Conservation (phyloP, 2,888 invertebrate species). For the Neuroscelio doddi region DNA sequence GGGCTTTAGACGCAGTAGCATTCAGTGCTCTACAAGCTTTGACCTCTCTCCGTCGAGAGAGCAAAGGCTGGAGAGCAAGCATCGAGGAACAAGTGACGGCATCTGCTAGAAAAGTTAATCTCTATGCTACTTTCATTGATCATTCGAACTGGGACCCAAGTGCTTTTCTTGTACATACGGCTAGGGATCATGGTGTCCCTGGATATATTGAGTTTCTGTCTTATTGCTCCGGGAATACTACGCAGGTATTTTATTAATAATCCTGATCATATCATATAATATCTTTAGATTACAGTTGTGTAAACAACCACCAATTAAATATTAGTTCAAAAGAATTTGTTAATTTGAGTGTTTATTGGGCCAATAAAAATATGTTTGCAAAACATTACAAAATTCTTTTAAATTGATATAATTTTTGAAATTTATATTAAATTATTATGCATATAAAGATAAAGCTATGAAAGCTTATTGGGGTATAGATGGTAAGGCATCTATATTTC, state of each 20-base stretch:
- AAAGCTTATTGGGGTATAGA: too few relatives aligned
- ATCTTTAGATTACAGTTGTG: constrained; percentile 45
- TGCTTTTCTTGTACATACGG: constrained; percentile 76
- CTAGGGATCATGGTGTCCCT: constrained; percentile 87
- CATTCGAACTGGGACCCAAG: constrained; percentile 65
- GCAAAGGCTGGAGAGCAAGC: constrained; percentile 72
- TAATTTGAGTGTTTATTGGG: constrained; percentile 55
- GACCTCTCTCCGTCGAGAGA: constrained; percentile 81
- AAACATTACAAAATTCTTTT: too few relatives aligned
- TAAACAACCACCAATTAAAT: too few relatives aligned
- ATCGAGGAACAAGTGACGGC: constrained; percentile 78
- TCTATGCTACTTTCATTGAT: constrained; percentile 71
- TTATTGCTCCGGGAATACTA: constrained; percentile 71
- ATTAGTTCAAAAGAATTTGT: constrained; percentile 60
- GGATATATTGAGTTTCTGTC: constrained; percentile 81
- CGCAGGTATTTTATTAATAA: constrained; percentile 48
- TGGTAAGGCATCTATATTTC: too few relatives aligned
- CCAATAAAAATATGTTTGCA: constrained; percentile 51
- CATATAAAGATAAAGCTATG: too few relatives aligned
- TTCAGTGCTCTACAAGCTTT: constrained; percentile 83
- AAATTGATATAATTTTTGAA: too few relatives aligned
- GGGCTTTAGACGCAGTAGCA: constrained; percentile 85
- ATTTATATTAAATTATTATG: too few relatives aligned
- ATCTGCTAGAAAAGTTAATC: constrained; percentile 78
- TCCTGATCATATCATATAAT: too few relatives aligned